Evolutionary conservation across 2,888 invertebrate species (phyloP).

Genomic region (Acleris laterana): DNA sequence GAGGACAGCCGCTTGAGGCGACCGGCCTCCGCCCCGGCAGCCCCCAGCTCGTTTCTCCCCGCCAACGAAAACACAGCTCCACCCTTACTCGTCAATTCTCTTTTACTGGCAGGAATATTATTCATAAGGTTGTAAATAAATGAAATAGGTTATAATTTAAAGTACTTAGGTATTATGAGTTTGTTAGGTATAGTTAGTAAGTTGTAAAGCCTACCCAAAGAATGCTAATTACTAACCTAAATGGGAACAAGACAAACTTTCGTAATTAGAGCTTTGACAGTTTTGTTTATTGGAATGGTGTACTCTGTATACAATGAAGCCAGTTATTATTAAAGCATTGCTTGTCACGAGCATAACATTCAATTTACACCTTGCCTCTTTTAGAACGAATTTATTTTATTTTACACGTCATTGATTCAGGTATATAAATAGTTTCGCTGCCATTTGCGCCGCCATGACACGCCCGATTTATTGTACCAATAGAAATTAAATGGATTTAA

Average conservation of each 20-base stretch:
- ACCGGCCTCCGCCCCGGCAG: slow-evolving; percentile 69
- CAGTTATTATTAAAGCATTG: no score
- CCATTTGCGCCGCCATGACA: no score
- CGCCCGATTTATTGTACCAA: no score
- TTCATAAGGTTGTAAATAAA: slow-evolving; percentile 50
- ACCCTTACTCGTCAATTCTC: slow-evolving; percentile 40
- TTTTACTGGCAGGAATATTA: slow-evolving; percentile 42
- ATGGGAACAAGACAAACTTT: slow-evolving; percentile 30
- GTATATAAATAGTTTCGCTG: no score
- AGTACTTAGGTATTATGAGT: slow-evolving; percentile 24
- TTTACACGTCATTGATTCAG: no score
- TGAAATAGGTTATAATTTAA: slow-evolving; percentile 36
- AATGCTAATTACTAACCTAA: slow-evolving; percentile 19
- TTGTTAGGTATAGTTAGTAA: slow-evolving; percentile 13
- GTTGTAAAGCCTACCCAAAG: slow-evolving; percentile 12
- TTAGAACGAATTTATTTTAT: no score
- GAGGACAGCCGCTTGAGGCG: slow-evolving; percentile 61
- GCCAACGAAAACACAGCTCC: slow-evolving; percentile 63
- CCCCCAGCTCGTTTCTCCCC: slow-evolving; percentile 73
- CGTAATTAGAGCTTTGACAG: slow-evolving; percentile 20
- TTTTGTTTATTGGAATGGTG: slow-evolving; percentile 3
- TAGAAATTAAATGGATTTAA: no score
- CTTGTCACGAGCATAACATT: no score
- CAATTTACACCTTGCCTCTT: no score
- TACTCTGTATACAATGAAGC: no score